Percentiles rank a stretch among this genome's conserved stretches.
Evolutionary conservation across 2,113 vertebrate species (phyloP).

Genomic region (Notothenia rossii): DNA sequence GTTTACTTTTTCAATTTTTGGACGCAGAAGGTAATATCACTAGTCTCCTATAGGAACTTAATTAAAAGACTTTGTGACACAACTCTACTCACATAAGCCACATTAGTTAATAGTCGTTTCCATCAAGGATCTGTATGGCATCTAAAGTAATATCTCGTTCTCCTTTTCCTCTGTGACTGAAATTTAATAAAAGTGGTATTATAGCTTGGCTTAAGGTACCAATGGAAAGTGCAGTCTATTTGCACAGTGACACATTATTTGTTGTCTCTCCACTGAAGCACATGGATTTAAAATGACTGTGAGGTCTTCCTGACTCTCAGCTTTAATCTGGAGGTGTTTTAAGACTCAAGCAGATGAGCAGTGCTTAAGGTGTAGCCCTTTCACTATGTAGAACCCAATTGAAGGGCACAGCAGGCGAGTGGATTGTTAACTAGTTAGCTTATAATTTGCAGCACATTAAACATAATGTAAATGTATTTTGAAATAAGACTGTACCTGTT

Average conservation of each 20-base stretch:
- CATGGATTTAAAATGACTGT: not conserved
- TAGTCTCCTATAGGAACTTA: not conserved
- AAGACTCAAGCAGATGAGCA: not conserved
- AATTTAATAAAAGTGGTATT: conserved; percentile 24
- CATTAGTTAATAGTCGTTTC: not conserved
- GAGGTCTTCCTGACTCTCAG: not conserved
- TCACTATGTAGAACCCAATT: not conserved
- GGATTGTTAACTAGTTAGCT: too few relatives aligned
- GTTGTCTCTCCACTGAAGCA: not conserved
- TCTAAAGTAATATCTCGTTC: not conserved
- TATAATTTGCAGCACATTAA: too few relatives aligned
- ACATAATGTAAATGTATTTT: not conserved
- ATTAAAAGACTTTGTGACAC: not conserved
- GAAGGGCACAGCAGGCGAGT: not conserved
- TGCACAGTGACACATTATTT: not conserved
- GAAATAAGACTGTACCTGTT: not conserved
- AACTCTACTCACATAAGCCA: not conserved
- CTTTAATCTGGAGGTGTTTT: not conserved
- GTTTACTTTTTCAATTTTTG: not conserved
- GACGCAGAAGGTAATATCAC: not conserved
- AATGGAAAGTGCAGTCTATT: not conserved
- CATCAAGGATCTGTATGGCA: not conserved
- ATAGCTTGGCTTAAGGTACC: not conserved
- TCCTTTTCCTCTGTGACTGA: not conserved
- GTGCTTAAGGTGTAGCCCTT: not conserved